phyloP scores from a whole-genome alignment of 2,797 vertebrate genomes.

The Champsocephalus esox region DNA sequence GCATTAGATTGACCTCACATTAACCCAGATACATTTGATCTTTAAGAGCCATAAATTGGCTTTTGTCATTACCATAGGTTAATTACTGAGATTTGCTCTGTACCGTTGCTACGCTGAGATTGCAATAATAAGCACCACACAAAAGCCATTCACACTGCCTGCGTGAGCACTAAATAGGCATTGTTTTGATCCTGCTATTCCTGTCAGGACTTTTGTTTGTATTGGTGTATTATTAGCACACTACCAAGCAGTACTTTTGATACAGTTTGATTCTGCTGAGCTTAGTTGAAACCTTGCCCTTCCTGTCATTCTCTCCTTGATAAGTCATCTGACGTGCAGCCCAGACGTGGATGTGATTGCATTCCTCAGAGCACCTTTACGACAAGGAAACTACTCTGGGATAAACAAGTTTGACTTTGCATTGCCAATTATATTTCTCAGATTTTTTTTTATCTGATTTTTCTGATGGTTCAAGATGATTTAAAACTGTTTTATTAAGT shows the following conservation, averaged over 20 bases:
- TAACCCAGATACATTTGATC: constrained; percentile 87
- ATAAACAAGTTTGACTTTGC: constrained; percentile 17
- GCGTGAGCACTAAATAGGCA: constrained; percentile 79
- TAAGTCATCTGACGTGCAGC: constrained; percentile 62
- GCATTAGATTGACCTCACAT: constrained; percentile 85
- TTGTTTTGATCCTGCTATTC: constrained; percentile 83
- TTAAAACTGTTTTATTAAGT: background rate
- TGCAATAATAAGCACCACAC: constrained; percentile 80
- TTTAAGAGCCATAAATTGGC: constrained; percentile 87
- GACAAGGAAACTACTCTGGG: constrained; percentile 27
- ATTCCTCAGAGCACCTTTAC: constrained; percentile 53
- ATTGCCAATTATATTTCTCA: background rate
- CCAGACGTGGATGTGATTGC: constrained; percentile 50
- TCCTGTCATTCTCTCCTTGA: constrained; percentile 77
- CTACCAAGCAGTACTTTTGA: constrained; percentile 68
- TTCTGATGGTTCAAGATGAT: background rate
- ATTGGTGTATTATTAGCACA: constrained; percentile 73
- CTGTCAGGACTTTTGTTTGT: constrained; percentile 78
- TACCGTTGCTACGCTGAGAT: constrained; percentile 75
- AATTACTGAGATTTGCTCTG: constrained; percentile 85
- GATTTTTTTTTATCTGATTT: background rate
- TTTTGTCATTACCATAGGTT: constrained; percentile 88
- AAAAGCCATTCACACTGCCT: constrained; percentile 79
- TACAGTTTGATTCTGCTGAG: constrained; percentile 72
- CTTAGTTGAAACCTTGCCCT: constrained; percentile 74